Evolutionary conservation across 1,140 invertebrate genomes (phyloP).

Genomic region (Drosophila chauvacae): DNA sequence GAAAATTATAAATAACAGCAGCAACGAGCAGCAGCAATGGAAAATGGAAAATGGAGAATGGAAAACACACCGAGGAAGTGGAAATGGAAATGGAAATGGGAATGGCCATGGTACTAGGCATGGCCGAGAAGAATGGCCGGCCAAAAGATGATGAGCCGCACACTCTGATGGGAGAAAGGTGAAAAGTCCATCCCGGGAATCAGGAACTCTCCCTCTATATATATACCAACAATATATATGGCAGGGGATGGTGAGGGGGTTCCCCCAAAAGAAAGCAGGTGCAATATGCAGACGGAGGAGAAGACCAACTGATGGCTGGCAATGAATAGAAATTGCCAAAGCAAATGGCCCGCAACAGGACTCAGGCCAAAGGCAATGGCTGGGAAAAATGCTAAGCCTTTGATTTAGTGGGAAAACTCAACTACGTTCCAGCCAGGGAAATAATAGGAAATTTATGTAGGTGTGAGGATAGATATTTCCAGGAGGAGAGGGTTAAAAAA

Average conservation of each 20-base stretch:
- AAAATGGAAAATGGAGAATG: conserved; percentile 42
- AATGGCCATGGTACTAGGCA: conserved; percentile 18
- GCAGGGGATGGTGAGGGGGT: not conserved
- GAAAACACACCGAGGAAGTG: conserved; percentile 52
- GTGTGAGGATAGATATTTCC: not conserved
- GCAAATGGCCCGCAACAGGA: conserved; percentile 59
- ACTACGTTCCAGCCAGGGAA: not conserved
- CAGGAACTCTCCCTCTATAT: conserved; percentile 33
- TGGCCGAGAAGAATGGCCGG: conserved; percentile 13
- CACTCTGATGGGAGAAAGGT: conserved; percentile 28
- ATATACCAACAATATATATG: conserved; percentile 17
- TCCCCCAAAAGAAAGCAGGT: conserved; percentile 28
- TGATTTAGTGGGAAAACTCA: conserved; percentile 3
- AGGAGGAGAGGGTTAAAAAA: not conserved
- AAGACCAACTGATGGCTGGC: conserved; percentile 75
- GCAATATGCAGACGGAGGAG: conserved; percentile 49
- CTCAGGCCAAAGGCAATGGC: conserved; percentile 11
- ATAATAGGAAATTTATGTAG: not conserved
- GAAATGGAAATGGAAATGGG: conserved; percentile 40
- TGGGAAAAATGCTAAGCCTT: conserved; percentile 8
- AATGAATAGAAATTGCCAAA: conserved; percentile 84
- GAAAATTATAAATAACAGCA: conserved; percentile 84
- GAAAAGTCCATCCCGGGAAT: not conserved
- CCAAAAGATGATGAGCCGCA: conserved; percentile 59
- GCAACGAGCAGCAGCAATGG: conserved; percentile 33